Evolutionary conservation across 2,888 invertebrate genomes (phyloP).

Genomic region (Ormyrus rosae): DNA sequence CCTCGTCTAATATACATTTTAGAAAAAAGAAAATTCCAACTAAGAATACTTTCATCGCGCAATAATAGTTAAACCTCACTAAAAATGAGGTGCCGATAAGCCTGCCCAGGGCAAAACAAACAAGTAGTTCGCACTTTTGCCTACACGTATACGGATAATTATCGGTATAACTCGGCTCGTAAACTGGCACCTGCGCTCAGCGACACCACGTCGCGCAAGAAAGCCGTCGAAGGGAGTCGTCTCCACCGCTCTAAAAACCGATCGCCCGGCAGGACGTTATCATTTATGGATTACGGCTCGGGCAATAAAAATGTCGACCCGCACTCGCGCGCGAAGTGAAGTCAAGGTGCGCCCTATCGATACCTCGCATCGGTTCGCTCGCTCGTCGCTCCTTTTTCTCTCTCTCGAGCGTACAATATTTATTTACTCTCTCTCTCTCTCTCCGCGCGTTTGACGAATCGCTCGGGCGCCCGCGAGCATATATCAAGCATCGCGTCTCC

Average conservation of each 20-base stretch:
- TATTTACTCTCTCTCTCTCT: background rate
- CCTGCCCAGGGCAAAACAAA: too few species aligned
- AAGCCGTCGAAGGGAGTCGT: slow-evolving; percentile 3
- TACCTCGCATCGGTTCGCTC: background rate
- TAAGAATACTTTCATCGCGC: too few species aligned
- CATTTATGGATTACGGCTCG: slow-evolving; percentile 9
- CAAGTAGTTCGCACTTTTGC: too few species aligned
- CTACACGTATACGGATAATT: slow-evolving; percentile 5
- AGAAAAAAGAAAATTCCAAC: too few species aligned
- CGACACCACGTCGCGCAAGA: background rate
- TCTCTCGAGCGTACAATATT: background rate
- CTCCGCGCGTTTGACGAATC: slow-evolving; percentile 13
- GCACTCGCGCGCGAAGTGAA: too few species aligned
- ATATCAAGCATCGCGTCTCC: background rate
- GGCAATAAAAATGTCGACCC: background rate
- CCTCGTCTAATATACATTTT: too few species aligned
- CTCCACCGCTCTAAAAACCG: slow-evolving; percentile 20
- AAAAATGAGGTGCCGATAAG: too few species aligned
- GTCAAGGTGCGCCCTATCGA: too few species aligned
- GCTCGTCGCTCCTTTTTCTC: background rate
- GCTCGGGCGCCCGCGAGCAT: background rate
- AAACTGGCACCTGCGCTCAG: slow-evolving; percentile 37
- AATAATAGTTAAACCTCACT: too few species aligned
- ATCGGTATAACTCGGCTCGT: slow-evolving; percentile 16
- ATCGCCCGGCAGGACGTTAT: slow-evolving; percentile 13